phyloP scores from a whole-genome alignment of 2,888 invertebrate genomes.

The Chydorus sphaericus region DNA sequence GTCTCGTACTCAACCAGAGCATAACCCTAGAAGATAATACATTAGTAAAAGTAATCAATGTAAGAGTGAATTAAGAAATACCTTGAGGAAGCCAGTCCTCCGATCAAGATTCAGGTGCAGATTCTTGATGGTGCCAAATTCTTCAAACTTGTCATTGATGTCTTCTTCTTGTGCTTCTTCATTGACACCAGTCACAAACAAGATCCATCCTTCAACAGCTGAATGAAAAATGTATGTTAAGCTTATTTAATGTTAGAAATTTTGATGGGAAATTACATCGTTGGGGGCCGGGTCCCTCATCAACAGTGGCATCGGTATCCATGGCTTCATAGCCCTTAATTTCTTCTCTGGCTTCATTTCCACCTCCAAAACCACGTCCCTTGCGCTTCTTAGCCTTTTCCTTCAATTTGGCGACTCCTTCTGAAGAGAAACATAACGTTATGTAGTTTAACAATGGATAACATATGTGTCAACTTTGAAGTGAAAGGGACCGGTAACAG shows the following conservation, averaged over 20 bases:
- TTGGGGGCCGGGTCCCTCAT: slow-evolving; percentile 80
- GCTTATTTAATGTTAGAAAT: too few species aligned
- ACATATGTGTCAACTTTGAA: background rate
- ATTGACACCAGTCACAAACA: slow-evolving; percentile 95
- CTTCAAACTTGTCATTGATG: slow-evolving; percentile 91
- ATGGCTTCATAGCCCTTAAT: slow-evolving; percentile 69
- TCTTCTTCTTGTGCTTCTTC: slow-evolving; percentile 99
- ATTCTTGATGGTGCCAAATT: slow-evolving; percentile 95
- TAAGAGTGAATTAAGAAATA: slow-evolving; percentile 17
- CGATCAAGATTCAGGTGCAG: slow-evolving; percentile 93
- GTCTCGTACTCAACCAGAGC: slow-evolving; percentile 96
- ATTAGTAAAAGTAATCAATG: background rate
- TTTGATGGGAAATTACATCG: too few species aligned
- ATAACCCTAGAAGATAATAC: slow-evolving; percentile 49
- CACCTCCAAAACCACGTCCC: slow-evolving; percentile 78
- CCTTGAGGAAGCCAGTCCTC: slow-evolving; percentile 89
- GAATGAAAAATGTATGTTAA: slow-evolving; percentile 9
- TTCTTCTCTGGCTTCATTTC: slow-evolving; percentile 38
- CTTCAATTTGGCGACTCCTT: slow-evolving; percentile 82
- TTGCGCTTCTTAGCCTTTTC: slow-evolving; percentile 89
- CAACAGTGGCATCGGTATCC: slow-evolving; percentile 53
- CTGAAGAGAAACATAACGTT: too few species aligned
- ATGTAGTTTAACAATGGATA: too few species aligned
- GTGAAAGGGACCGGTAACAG: background rate
- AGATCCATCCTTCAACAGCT: slow-evolving; percentile 97